Evolutionary conservation across 2,888 invertebrate species (phyloP).

Genomic region (Trachelus iudaicus): DNA sequence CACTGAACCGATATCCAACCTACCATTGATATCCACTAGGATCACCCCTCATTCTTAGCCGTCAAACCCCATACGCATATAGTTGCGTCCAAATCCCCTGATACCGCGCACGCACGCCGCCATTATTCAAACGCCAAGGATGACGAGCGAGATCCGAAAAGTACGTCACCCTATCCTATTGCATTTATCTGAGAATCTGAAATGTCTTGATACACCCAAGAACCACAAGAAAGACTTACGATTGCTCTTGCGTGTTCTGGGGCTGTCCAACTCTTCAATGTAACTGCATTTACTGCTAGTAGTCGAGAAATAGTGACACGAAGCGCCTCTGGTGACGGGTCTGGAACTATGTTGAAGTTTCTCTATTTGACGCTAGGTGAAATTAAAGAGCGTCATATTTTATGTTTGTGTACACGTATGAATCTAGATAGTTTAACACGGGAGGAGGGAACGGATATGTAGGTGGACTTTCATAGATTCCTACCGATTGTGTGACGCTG

Average conservation of each 20-base stretch:
- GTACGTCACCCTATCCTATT: neutral
- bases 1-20: constrained; percentile 6
- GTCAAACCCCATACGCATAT: neutral
- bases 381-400: neutral
- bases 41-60: neutral
- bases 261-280: neutral
- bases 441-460: constrained; percentile 21
- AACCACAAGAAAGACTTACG: neutral
- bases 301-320: neutral
- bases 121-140: neutral
- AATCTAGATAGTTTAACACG: neutral
- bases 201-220: neutral
- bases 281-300: neutral
- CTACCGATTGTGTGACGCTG: constrained; percentile 36
- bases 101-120: neutral
- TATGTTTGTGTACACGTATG: neutral
- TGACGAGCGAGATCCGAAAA: neutral
- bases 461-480: constrained; percentile 48
- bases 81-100: neutral
- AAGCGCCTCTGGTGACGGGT: neutral
- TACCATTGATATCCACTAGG: neutral
- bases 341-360: neutral
- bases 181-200: neutral
- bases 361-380: neutral
- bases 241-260: neutral